Evolutionary conservation across 2,888 invertebrate species (phyloP).

Genomic region (Ommatoiulus sabulosus): DNA sequence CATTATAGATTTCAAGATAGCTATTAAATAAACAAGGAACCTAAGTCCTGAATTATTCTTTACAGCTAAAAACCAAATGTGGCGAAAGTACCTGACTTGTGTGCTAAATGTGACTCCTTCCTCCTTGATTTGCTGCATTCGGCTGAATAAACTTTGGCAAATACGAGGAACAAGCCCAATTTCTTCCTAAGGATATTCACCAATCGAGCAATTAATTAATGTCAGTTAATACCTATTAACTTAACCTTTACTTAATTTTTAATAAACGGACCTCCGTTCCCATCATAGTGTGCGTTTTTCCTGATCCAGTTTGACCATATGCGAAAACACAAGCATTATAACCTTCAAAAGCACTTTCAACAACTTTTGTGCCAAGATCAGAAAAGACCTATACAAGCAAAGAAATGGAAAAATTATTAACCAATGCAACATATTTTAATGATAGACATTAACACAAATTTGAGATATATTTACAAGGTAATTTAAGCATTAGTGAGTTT

Average conservation of each 20-base stretch:
- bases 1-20: slow-evolving; percentile 88
- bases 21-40: slow-evolving; percentile 67
- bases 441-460: neutral
- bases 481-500: neutral
- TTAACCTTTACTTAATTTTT: too few species aligned
- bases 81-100: slow-evolving; percentile 74
- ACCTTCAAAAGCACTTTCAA: slow-evolving; percentile 83
- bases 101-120: slow-evolving; percentile 86
- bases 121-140: slow-evolving; percentile 84
- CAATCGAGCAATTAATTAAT: neutral
- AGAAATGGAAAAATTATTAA: neutral
- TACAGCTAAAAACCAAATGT: neutral
- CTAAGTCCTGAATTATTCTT: too few species aligned
- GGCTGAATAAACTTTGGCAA: slow-evolving; percentile 81
- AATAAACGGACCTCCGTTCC: slow-evolving; percentile 74
- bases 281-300: slow-evolving; percentile 94
- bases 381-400: slow-evolving; percentile 64
- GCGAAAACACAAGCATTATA: slow-evolving; percentile 93
- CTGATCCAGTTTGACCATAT: slow-evolving; percentile 91
- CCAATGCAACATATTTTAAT: neutral
- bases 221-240: too few species aligned
- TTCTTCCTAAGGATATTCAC: slow-evolving; percentile 73
- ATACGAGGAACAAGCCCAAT: slow-evolving; percentile 88
- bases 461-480: too few species aligned
- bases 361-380: slow-evolving; percentile 82